phyloP scores from a whole-genome alignment of 2,797 vertebrate species.

The Cuniculus paca region DNA sequence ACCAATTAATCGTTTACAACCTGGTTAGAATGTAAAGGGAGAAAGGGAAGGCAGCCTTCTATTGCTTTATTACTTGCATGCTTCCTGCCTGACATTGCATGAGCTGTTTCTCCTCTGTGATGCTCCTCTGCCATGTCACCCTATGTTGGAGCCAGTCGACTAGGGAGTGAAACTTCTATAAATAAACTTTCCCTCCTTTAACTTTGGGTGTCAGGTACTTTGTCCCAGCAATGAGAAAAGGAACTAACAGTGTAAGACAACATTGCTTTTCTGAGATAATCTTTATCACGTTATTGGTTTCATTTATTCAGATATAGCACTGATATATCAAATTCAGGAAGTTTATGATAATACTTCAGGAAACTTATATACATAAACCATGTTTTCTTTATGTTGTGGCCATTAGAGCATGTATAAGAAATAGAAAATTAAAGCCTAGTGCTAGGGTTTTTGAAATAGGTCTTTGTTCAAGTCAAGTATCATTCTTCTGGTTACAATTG shows the following conservation, averaged over 20 bases:
- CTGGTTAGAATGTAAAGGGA: not conserved
- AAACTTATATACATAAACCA: not conserved
- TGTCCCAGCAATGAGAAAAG: not conserved
- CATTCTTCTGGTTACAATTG: conserved; percentile 73
- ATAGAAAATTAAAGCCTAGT: conserved; percentile 16
- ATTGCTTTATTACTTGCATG: not conserved
- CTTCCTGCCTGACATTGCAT: not conserved
- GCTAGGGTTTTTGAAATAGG: conserved; percentile 49
- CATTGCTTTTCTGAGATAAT: not conserved
- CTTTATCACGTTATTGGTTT: conserved; percentile 45
- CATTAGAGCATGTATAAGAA: conserved; percentile 47
- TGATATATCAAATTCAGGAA: not conserved
- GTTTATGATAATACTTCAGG: conserved; percentile 50
- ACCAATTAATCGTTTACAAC: not conserved
- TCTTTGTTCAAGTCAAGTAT: conserved; percentile 23
- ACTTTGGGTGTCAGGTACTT: not conserved
- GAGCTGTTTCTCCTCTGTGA: not conserved
- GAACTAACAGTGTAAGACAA: not conserved
- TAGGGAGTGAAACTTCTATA: not conserved
- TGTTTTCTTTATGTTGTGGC: not conserved
- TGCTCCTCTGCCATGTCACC: not conserved
- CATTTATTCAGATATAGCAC: conserved; percentile 36
- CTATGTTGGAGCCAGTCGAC: not conserved
- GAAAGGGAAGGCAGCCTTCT: not conserved
- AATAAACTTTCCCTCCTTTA: not conserved